phyloP scores from a whole-genome alignment of 2,113 vertebrate species.

The Lepidothrix coronata region DNA sequence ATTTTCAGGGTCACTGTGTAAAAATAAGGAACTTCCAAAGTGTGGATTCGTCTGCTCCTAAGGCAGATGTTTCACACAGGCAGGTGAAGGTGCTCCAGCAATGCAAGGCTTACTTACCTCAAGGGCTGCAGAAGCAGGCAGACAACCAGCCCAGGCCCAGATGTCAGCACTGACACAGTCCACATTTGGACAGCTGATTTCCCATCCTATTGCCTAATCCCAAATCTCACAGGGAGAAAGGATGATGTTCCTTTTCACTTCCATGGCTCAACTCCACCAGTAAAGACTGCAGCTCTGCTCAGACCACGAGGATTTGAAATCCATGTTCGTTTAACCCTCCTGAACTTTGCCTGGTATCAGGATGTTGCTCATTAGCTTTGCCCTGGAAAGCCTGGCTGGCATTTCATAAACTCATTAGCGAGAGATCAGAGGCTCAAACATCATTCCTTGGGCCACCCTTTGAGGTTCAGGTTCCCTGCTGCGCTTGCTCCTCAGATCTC shows the following conservation, averaged over 20 bases:
- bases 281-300: background rate
- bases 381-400: conserved; percentile 30
- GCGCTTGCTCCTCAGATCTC: background rate
- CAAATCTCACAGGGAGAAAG: background rate
- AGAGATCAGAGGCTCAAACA: conserved; percentile 7
- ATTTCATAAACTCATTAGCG: conserved; percentile 40
- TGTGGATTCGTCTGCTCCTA: background rate
- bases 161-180: background rate
- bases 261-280: background rate
- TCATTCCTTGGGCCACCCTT: background rate
- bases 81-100: background rate
- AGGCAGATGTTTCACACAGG: background rate
- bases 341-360: conserved; percentile 25
- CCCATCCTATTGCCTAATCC: background rate
- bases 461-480: background rate
- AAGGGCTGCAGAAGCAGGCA: background rate
- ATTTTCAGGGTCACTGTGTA: background rate
- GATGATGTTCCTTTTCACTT: background rate
- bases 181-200: background rate
- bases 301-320: background rate
- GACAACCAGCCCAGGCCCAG: background rate
- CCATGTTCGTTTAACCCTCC: conserved; percentile 30
- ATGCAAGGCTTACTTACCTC: background rate
- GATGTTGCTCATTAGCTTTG: conserved; percentile 29
- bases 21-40: background rate